phyloP scores from a whole-genome alignment of 2,797 vertebrate species.

The Amphiprion clarkii region DNA sequence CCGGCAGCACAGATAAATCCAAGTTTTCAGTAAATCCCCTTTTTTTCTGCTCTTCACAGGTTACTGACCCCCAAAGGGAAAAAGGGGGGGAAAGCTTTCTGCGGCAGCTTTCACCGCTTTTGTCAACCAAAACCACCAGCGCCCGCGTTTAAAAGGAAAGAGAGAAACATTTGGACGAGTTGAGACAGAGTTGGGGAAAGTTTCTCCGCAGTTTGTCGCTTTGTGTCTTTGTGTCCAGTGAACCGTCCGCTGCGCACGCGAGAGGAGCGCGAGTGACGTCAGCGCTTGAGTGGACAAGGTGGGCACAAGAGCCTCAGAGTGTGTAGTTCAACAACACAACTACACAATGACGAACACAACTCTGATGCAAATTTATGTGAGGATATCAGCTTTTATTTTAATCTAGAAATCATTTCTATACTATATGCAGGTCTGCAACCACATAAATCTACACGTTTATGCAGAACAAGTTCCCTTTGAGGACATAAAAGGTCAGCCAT shows the following conservation, averaged over 20 bases:
- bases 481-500: background rate
- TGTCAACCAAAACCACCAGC: slow-evolving; percentile 70
- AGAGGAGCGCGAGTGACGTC: slow-evolving; percentile 67
- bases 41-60: slow-evolving; percentile 57
- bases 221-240: slow-evolving; percentile 7
- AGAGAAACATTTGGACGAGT: slow-evolving; percentile 66
- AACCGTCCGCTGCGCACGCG: slow-evolving; percentile 22
- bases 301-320: slow-evolving; percentile 26
- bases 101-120: slow-evolving; percentile 13
- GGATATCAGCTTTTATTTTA: background rate
- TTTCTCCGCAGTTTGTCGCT: slow-evolving; percentile 34
- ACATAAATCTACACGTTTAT: background rate
- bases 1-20: slow-evolving; percentile 41
- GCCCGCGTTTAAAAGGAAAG: slow-evolving; percentile 40
- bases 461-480: slow-evolving; percentile 5
- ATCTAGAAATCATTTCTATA: background rate
- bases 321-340: too few species aligned
- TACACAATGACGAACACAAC: background rate
- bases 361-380: background rate
- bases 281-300: slow-evolving; percentile 30
- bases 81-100: slow-evolving; percentile 10
- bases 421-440: background rate
- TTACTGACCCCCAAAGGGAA: slow-evolving; percentile 72
- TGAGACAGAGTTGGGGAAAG: slow-evolving; percentile 14
- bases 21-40: slow-evolving; percentile 52